These are phyloP conservation scores for Pantelozetes paolii DNA, from an alignment of 2,888 invertebrate species.

Conservation along the genomic window DNA sequence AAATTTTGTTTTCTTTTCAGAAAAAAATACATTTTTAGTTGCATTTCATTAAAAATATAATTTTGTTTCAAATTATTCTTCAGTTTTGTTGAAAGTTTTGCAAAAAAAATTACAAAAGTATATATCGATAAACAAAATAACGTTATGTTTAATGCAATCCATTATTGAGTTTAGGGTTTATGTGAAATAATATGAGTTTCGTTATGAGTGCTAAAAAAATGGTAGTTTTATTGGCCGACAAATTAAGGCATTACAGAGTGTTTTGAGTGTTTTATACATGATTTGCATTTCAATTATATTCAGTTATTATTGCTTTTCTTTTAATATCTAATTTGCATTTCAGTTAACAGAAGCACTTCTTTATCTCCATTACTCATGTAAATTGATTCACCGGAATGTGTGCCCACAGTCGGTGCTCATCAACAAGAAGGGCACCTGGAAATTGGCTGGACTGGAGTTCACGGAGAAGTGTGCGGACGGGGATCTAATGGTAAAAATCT, in stretches of 20 bases:
- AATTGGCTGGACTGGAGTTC: slow-evolving; percentile 89
- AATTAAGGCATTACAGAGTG: not conserved
- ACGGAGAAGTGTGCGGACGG: slow-evolving; percentile 63
- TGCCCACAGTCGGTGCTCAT: slow-evolving; percentile 88
- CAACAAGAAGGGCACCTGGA: slow-evolving; percentile 91
- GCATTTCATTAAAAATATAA: too few species aligned
- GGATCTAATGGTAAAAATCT: slow-evolving; percentile 49
- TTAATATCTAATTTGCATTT: slow-evolving; percentile 44
- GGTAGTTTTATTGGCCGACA: not conserved
- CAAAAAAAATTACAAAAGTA: too few species aligned
- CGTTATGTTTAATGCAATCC: not conserved
- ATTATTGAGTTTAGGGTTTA: not conserved
- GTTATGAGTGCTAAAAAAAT: not conserved
- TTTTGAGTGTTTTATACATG: not conserved
- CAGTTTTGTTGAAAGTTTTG: too few species aligned
- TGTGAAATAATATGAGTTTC: not conserved
- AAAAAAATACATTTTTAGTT: too few species aligned
- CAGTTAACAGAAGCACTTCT: slow-evolving; percentile 91
- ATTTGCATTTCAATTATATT: slow-evolving; percentile 20
- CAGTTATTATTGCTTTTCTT: not conserved
- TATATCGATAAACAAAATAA: not conserved
- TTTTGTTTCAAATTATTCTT: too few species aligned
- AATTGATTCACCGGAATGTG: slow-evolving; percentile 86
- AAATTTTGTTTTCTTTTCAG: too few species aligned
- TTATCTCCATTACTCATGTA: slow-evolving; percentile 81